Evolutionary conservation across 1,140 invertebrate species (phyloP).

Genomic region (Tyrophagus putrescentiae): DNA sequence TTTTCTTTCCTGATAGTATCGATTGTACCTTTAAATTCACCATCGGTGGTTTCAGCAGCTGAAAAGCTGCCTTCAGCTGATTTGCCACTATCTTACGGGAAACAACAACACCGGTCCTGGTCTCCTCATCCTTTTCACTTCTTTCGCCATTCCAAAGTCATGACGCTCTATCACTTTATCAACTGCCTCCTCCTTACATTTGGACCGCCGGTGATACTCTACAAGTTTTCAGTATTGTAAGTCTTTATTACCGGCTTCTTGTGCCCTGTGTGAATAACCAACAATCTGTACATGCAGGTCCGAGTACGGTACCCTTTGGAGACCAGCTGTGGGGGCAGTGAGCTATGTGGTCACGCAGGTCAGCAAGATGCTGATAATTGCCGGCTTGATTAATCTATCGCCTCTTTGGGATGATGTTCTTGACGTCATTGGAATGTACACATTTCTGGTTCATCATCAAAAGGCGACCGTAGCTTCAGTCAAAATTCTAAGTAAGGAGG

Average conservation of each 20-base stretch:
- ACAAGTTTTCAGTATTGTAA: slow-evolving; percentile 23
- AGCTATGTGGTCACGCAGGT: slow-evolving; percentile 21
- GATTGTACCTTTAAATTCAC: not conserved
- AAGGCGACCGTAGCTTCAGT: slow-evolving; percentile 22
- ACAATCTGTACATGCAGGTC: not conserved
- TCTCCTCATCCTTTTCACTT: not conserved
- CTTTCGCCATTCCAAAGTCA: not conserved
- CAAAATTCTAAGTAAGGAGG: slow-evolving; percentile 21
- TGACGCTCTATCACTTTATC: slow-evolving; percentile 25
- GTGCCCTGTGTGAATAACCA: not conserved
- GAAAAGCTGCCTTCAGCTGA: not conserved
- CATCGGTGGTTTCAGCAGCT: not conserved
- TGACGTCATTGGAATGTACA: slow-evolving; percentile 21
- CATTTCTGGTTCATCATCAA: slow-evolving; percentile 20
- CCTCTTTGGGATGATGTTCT: slow-evolving; percentile 13
- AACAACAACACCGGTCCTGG: too few species aligned
- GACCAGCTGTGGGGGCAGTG: slow-evolving; percentile 10
- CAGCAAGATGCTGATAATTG: slow-evolving; percentile 20
- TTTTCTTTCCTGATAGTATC: too few species aligned
- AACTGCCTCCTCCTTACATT: slow-evolving; percentile 23
- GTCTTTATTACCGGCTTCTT: not conserved
- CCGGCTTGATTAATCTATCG: slow-evolving; percentile 8
- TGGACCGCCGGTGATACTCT: slow-evolving; percentile 18
- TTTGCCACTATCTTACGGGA: not conserved
- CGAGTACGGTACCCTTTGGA: slow-evolving; percentile 22